Evolutionary conservation across 2,797 vertebrate genomes (phyloP).

Genomic region (Muraenolepis orangiensis): DNA sequence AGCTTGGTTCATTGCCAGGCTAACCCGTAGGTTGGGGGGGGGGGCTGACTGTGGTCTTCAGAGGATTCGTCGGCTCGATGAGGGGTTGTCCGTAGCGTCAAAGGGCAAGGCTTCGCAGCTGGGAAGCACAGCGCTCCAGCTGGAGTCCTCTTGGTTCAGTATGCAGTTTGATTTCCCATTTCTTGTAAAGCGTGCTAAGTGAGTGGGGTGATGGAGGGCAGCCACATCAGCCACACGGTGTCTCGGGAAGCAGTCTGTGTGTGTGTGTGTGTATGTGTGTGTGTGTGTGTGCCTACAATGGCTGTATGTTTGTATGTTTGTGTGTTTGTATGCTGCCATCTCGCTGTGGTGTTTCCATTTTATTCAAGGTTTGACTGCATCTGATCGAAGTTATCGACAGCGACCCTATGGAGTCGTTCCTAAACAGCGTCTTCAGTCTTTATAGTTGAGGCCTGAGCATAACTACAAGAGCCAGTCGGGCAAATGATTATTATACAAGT

Average conservation of each 20-base stretch:
- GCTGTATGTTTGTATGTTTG: not conserved
- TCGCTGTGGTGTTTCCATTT: not conserved
- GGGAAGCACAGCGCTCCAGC: slow-evolving; percentile 32
- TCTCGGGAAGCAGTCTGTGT: not conserved
- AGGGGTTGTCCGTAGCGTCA: slow-evolving; percentile 28
- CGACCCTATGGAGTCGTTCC: not conserved
- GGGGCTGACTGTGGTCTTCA: slow-evolving; percentile 19
- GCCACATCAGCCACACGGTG: not conserved
- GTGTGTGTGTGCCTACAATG: not conserved
- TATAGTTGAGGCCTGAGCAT: slow-evolving; percentile 25
- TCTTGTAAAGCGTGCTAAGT: slow-evolving; percentile 20
- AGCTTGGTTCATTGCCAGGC: not conserved
- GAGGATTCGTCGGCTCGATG: slow-evolving; percentile 17
- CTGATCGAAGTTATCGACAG: not conserved
- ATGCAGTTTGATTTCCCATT: slow-evolving; percentile 38
- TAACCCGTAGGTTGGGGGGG: not conserved
- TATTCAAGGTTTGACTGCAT: not conserved
- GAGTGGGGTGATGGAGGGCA: slow-evolving; percentile 1
- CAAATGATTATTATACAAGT: too few species aligned
- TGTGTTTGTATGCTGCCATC: not conserved
- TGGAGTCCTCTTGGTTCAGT: slow-evolving; percentile 38
- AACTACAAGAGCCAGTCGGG: slow-evolving; percentile 35
- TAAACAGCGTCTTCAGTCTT: too few species aligned
- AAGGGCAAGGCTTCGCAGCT: slow-evolving; percentile 30
- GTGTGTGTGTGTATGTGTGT: not conserved